These are phyloP conservation scores for Camponotus vicinus DNA, from an alignment of 1,140 invertebrate genomes.

Conservation along the genomic window DNA sequence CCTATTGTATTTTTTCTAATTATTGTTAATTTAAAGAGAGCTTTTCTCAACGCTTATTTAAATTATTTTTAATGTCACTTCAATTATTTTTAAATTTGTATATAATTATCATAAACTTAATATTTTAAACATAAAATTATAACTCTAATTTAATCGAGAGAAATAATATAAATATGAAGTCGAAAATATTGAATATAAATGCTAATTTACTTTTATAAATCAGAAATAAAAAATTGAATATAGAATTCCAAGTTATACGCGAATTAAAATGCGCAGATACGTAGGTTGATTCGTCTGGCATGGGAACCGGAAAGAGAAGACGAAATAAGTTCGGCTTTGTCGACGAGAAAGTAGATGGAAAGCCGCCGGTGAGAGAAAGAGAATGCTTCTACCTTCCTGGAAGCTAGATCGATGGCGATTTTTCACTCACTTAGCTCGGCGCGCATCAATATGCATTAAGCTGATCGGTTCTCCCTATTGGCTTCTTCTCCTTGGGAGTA, in stretches of 20 bases:
- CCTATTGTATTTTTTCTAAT: too few species aligned
- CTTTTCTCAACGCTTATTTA: too few species aligned
- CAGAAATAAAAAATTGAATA: background rate
- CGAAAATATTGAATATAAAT: background rate
- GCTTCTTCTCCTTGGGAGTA: conserved; percentile 76
- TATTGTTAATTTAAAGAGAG: too few species aligned
- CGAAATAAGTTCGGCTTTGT: conserved; percentile 54
- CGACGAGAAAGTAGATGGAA: conserved; percentile 61
- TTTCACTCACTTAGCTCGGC: conserved; percentile 85
- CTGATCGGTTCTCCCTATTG: conserved; percentile 85
- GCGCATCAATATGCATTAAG: conserved; percentile 87
- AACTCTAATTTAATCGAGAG: background rate
- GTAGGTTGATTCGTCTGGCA: conserved; percentile 18
- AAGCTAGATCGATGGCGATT: conserved; percentile 85
- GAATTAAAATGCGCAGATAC: conserved; percentile 30
- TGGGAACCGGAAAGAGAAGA: conserved; percentile 32
- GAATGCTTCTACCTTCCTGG: conserved; percentile 74
- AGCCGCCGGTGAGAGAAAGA: conserved; percentile 61
- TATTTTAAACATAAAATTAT: background rate
- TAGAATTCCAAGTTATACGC: background rate
- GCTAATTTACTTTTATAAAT: background rate
- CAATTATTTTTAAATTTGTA: background rate
- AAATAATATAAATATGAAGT: background rate
- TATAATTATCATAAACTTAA: background rate
- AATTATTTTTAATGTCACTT: background rate